Base-by-base conservation (phyloP, 2,113 vertebrate genomes). In the Sardina pilchardus region DNA sequence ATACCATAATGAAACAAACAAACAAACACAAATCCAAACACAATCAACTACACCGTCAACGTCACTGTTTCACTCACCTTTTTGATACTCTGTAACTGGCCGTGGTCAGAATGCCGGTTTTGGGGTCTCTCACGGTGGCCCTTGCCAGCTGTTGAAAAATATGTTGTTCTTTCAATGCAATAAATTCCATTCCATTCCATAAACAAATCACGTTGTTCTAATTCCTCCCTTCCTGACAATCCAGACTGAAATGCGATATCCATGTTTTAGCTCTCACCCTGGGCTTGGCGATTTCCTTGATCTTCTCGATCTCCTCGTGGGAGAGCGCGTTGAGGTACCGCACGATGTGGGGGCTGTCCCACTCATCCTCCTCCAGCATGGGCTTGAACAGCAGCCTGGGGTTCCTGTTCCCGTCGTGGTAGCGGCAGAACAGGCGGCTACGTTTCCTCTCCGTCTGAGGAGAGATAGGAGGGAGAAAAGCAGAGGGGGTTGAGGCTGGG, bases 1-100 rank as follows among this genome's bases (percentile, higher is more conserved):
- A 47, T 47, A 47, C 0, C 10, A 47, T 14, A 12, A 45, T 7
- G 6, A 45, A 45, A 45, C 44, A 47, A 47, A 47, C 45, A 47
- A 12, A 53, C 50, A 53, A 19, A 53, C 50, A 53, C 2, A 19
- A 53, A 53, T 16, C 0, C 50, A 53, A 53, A 19, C 50, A 53
- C 2, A 56, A 56, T 21, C 53, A 24, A 24, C 19, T 24, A 4
- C 53, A 59, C 1, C 6, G 5, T 24, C 21, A 59, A 42, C 39
- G 2, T 3, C 39, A 16, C 48, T 16, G 17, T 3, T 78, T 36
- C 0, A 9, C 94, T 96, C 91, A 99, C 98, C 98, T 99, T 95
- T 99, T 98, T 0, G 98, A 99, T 2, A 99, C 97, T 92, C 98
- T 96, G 95, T 99, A 99, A 94, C 94, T 96, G 42, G 98, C 98